Evolutionary conservation across 2,113 vertebrate species (phyloP).

Genomic region (cat (Felis catus)): F.catus_Fca126_mat1.0 CM031418.1:123988001-123988500

Average conservation of each 20-base stretch:
- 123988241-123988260: background rate
- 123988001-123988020: background rate
- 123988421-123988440: conserved; percentile 91
- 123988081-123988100: conserved; percentile 99
- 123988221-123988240: background rate
- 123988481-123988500: conserved; percentile 96
- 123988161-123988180: conserved; percentile 99
- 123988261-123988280: background rate
- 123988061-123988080: conserved; percentile 90
- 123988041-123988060: background rate
- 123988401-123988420: conserved; percentile 95
- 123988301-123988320: background rate
- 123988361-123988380: background rate
- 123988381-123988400: conserved; percentile 92
- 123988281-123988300: background rate
- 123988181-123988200: conserved; percentile 84
- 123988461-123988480: conserved; percentile 94
- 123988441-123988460: conserved; percentile 91
- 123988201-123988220: background rate
- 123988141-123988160: conserved; percentile 99
- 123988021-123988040: background rate
- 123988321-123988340: background rate
- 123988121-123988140: conserved; percentile 97
- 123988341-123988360: background rate
- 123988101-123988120: conserved; percentile 98